Percentiles rank a stretch among this genome's conserved stretches.
These are phyloP conservation scores for Stomatorhinus walkeri DNA, from an alignment of 2,797 vertebrate genomes.

Conservation along the genomic window DNA sequence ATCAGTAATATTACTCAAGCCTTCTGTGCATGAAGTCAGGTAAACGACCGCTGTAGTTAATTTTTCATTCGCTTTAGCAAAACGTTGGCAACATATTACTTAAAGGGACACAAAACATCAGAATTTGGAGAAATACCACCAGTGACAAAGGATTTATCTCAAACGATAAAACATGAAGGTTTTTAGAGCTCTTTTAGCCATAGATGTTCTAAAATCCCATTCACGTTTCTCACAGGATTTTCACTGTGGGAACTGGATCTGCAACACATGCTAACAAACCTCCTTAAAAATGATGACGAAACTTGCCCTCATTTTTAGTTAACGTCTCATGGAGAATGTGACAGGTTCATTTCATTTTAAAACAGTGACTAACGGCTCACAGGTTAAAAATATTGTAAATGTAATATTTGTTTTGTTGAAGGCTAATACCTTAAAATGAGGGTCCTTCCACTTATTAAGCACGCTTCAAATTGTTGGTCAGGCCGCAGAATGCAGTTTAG, in stretches of 20 bases:
- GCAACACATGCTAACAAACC: too few species aligned
- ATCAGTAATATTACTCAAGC: background rate
- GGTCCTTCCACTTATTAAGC: background rate
- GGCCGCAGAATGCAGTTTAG: too few species aligned
- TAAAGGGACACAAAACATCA: background rate
- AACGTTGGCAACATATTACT: background rate
- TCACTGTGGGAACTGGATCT: background rate
- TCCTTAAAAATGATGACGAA: too few species aligned
- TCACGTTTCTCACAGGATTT: background rate
- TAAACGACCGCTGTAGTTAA: background rate
- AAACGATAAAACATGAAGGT: background rate
- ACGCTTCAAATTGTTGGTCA: background rate
- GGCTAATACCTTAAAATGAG: background rate
- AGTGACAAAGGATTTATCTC: too few species aligned
- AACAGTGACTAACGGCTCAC: background rate
- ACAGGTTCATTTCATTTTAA: background rate
- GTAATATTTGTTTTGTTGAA: background rate
- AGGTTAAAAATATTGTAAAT: background rate
- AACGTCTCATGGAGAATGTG: too few species aligned
- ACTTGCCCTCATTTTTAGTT: too few species aligned
- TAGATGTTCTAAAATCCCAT: background rate
- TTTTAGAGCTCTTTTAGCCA: background rate
- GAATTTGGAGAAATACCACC: too few species aligned
- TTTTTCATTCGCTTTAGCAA: background rate
- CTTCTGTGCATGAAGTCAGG: background rate